phyloP scores from a whole-genome alignment of 1,140 invertebrate species.

The Nasonia longicornis region DNA sequence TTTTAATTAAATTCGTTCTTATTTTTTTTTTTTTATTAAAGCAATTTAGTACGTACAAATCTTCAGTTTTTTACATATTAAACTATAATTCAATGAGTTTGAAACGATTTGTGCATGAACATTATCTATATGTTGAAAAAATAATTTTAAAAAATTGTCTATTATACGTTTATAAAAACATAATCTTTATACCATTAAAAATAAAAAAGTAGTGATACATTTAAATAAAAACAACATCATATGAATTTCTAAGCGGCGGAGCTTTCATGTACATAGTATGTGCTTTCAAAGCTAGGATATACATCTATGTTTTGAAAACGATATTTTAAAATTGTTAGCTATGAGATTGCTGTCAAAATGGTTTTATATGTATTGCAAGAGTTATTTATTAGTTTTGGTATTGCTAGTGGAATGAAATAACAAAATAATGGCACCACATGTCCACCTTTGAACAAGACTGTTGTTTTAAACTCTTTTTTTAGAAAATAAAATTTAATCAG shows the following conservation, averaged over 20 bases:
- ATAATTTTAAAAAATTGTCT: neutral
- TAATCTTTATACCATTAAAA: neutral
- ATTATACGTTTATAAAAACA: neutral
- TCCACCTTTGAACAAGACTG: slow-evolving; percentile 48
- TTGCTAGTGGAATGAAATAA: slow-evolving; percentile 59
- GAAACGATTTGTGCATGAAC: slow-evolving; percentile 25
- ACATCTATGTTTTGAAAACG: neutral
- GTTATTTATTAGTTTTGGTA: slow-evolving; percentile 51
- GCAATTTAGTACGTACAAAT: slow-evolving; percentile 33
- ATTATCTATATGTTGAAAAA: neutral
- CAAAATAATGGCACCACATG: slow-evolving; percentile 52
- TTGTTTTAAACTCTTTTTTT: slow-evolving; percentile 24
- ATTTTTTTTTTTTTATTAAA: slow-evolving; percentile 10
- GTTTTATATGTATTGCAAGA: slow-evolving; percentile 3
- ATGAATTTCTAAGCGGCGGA: neutral
- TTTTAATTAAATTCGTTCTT: neutral
- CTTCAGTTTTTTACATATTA: neutral
- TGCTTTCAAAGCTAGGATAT: neutral
- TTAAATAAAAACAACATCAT: neutral
- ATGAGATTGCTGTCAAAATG: neutral
- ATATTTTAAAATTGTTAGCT: neutral
- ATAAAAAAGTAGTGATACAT: neutral
- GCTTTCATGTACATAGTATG: neutral
- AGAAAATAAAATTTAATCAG: neutral
- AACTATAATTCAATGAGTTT: slow-evolving; percentile 1